Percentiles rank a stretch among this genome's conserved stretches.
These are phyloP conservation scores for Colostygia pectinataria DNA, from an alignment of 2,888 invertebrate species.

Conservation along the genomic window DNA sequence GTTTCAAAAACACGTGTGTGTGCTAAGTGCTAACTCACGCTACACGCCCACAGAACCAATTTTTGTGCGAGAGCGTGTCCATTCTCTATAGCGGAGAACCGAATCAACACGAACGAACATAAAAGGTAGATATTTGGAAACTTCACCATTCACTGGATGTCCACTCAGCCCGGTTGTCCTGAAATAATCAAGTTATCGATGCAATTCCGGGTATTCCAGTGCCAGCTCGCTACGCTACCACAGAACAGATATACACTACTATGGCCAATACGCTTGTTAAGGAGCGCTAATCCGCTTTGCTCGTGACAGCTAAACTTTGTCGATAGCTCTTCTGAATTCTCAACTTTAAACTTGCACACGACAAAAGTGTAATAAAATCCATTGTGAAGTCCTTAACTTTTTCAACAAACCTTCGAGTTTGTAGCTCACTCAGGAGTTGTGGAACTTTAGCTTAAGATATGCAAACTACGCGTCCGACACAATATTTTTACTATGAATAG, in stretches of 20 bases:
- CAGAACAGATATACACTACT: too few species aligned
- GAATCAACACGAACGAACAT: too few species aligned
- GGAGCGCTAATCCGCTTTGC: conserved; percentile 58
- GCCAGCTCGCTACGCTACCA: too few species aligned
- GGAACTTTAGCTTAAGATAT: conserved; percentile 21
- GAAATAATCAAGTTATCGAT: conserved; percentile 63
- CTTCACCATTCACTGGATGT: conserved; percentile 31
- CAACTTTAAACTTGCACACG: conserved; percentile 63
- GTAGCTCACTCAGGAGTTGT: conserved; percentile 30
- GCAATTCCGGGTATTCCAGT: conserved; percentile 40
- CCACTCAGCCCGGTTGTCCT: conserved; percentile 36
- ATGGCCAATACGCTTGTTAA: too few species aligned
- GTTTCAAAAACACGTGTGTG: conserved; percentile 33
- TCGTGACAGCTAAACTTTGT: conserved; percentile 60
- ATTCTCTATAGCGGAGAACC: conserved; percentile 3
- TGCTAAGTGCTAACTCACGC: conserved; percentile 30
- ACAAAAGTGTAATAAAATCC: conserved; percentile 66
- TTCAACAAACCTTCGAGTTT: conserved; percentile 43
- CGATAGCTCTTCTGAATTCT: conserved; percentile 62
- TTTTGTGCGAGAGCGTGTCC: conserved; percentile 5
- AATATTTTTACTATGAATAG: conserved; percentile 8
- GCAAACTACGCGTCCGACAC: conserved; percentile 16
- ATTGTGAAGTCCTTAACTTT: conserved; percentile 51
- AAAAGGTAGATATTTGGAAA: conserved; percentile 29
- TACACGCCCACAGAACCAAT: conserved; percentile 15